phyloP scores from a whole-genome alignment of 1,140 invertebrate genomes.

The Microvelia longipes region DNA sequence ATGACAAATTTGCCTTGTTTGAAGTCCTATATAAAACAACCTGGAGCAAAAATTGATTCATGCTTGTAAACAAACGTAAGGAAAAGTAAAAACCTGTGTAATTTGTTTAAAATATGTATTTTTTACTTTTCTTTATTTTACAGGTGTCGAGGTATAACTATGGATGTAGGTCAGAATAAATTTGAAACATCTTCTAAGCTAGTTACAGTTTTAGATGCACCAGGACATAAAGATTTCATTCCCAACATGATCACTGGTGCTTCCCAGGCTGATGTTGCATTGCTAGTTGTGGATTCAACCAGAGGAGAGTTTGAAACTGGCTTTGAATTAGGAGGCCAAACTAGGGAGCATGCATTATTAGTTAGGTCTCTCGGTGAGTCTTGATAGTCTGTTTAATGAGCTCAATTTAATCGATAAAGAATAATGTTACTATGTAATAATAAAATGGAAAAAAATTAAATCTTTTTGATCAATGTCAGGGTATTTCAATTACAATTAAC shows the following conservation, averaged over 20 bases:
- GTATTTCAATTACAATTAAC: too few relatives aligned
- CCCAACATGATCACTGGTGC: constrained; percentile 97
- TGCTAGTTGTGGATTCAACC: constrained; percentile 89
- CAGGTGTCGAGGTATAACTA: constrained; percentile 74
- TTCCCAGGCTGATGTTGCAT: constrained; percentile 89
- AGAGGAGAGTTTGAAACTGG: constrained; percentile 97
- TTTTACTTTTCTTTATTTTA: too few relatives aligned
- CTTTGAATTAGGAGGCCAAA: constrained; percentile 94
- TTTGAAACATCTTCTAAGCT: constrained; percentile 82
- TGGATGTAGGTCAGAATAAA: constrained; percentile 87
- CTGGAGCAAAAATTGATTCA: too few relatives aligned
- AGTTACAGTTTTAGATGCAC: constrained; percentile 79
- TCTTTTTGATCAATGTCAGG: neutral
- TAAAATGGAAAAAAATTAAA: neutral
- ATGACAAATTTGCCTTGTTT: too few relatives aligned
- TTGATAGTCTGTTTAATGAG: neutral
- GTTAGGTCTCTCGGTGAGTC: constrained; percentile 65
- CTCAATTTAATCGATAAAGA: too few relatives aligned
- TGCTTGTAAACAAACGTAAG: too few relatives aligned
- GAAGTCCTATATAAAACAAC: too few relatives aligned
- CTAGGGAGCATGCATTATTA: constrained; percentile 88
- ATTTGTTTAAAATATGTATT: too few relatives aligned
- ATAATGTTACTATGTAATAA: too few relatives aligned
- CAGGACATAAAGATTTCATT: constrained; percentile 96
- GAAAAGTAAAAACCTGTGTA: too few relatives aligned